phyloP scores from a whole-genome alignment of 1,140 invertebrate genomes.

The Heliconius melpomene region DNA sequence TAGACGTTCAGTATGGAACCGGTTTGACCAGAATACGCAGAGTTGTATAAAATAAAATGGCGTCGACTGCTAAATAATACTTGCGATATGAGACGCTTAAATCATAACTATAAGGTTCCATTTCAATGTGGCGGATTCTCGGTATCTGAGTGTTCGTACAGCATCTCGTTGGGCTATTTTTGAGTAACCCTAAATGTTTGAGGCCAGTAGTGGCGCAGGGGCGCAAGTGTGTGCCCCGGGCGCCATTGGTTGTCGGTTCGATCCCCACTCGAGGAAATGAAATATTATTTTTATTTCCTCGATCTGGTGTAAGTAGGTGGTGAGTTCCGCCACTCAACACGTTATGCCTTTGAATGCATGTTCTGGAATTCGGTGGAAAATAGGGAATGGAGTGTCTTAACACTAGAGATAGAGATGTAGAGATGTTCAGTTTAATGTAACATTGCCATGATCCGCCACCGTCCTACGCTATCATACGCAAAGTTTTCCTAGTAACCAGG shows the following conservation, averaged over 20 bases:
- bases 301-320: no score
- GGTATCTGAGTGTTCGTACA: constrained; percentile 52
- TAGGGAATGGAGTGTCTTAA: no score
- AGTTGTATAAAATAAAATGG: constrained; percentile 66
- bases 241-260: no score
- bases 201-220: no score
- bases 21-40: constrained; percentile 74
- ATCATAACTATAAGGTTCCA: constrained; percentile 47
- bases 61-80: constrained; percentile 41
- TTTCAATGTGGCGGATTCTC: constrained; percentile 40
- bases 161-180: constrained; percentile 69
- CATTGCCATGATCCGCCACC: constrained; percentile 47
- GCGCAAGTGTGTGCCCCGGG: no score
- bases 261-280: no score
- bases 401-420: no score
- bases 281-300: no score
- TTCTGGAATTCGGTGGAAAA: no score
- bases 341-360: no score
- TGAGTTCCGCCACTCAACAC: no score
- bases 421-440: constrained; percentile 46
- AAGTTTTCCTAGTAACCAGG: constrained; percentile 15
- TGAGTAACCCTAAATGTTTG: constrained; percentile 63
- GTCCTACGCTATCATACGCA: constrained; percentile 45
- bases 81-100: constrained; percentile 57
- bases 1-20: constrained; percentile 66